phyloP scores from a whole-genome alignment of 2,113 vertebrate species.

The Isichthys henryi region DNA sequence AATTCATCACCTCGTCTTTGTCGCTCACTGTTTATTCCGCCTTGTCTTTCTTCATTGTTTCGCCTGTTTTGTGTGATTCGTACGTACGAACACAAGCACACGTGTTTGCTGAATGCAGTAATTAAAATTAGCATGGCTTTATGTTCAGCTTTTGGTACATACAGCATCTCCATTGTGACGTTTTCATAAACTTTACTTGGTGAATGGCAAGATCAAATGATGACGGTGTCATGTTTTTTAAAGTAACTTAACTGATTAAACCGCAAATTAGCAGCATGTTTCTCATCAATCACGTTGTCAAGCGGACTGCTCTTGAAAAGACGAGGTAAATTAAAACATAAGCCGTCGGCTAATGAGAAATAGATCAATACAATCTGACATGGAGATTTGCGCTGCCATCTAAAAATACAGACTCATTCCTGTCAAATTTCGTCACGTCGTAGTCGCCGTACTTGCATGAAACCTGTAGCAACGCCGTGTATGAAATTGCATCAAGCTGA shows the following conservation, averaged over 20 bases:
- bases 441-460: neutral
- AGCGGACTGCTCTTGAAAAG: neutral
- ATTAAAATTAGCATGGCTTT: neutral
- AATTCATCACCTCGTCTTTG: constrained; percentile 46
- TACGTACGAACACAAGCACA: constrained; percentile 43
- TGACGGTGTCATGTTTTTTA: neutral
- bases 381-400: neutral
- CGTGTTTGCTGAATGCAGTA: neutral
- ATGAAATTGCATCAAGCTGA: neutral
- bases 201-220: neutral
- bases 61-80: neutral
- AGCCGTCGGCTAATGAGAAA: neutral
- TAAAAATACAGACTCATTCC: constrained; percentile 9
- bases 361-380: neutral
- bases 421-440: neutral
- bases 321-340: neutral
- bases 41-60: neutral
- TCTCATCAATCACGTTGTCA: neutral
- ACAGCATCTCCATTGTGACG: neutral
- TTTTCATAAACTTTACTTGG: neutral
- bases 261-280: neutral
- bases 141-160: neutral
- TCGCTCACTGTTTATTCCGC: constrained; percentile 28
- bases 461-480: neutral
- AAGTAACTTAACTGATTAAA: neutral